Evolutionary conservation across 1,140 invertebrate genomes (phyloP), one percentile per base, ranked within the genome.

Genomic region (Argopecten irradians): DNA sequence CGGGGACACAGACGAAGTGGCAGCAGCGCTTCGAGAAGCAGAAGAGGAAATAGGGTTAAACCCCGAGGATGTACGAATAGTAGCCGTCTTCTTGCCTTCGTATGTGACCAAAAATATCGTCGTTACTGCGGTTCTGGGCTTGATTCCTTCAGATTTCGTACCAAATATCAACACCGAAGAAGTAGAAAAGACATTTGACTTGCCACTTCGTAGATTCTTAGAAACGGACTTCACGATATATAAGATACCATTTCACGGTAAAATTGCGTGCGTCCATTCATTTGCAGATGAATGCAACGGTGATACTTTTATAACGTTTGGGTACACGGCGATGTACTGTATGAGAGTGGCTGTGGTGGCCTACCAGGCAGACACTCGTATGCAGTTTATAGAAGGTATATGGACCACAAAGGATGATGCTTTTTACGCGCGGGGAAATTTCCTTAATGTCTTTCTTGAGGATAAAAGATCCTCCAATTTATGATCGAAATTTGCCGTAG

Each of bases 41-140:
- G 83, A 93, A n/a, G 92, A 93, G 36, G 92, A 93, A 89, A 90
- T 92, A 55, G 91, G 92, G 1, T 84, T 93, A n/a, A 36, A 82
- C 36, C 88, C 89, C 43, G 33, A 87, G 14, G 35, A 84, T 84
- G 91, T 92, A 19, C 84, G 91, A 32, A 88, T 93, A 19, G 33
- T 93, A n/a, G 89, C 89, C n/a, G 88, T 92, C 34, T 86, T 93
- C n/a, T 86, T 91, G 2, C 35, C 34, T 32, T 86, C 85, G 8
- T 89, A 90, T 85, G 88, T 90, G 0, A 16, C 85, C 71, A 91
- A 91, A 35, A 93, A 91, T 84, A 89, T 86, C 28, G 43, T 90
- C 1, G 92, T 93, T 0, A 87, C 86, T 28, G 41, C 90, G 35
- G 89, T 92, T 16, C 89, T 93, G 36, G 91, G 91, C n/a, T 71